Evolutionary conservation across 2,797 vertebrate genomes (phyloP), one percentile per base, ranked within the genome.

Genomic region (Chiroxiphia lanceolata): DNA sequence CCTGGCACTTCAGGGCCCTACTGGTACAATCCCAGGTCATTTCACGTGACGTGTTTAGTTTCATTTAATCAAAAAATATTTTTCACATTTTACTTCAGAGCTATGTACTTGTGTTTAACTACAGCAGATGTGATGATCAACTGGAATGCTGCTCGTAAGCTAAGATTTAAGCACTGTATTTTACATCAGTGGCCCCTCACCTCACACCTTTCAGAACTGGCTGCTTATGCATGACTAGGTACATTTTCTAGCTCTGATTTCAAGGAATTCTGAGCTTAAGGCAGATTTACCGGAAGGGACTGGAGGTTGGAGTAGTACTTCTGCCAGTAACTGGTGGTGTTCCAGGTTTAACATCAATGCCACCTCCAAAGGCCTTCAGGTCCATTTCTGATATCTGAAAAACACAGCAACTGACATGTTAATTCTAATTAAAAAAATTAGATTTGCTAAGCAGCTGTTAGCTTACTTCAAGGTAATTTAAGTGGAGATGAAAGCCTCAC

Each of bases 321-420:
- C 99, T 98, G 77, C 98, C 99, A 31, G 98, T 94, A 79, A 99
- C 97, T 34, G 99, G 99, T 48, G 99, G 99, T 15, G 99, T 99
- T 92, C 99, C 99, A 89, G 99, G 99, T 96, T 99, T 99, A 84
- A 99, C 98, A 94, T 99, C 99, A 98, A 99, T 99, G 82, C 98
- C 98, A 90, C 98, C 98, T 93, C 99, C 98, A 92, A 99, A 99
- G 59, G 99, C 98, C 96, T 99, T 99, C 80, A 99, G 96, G 92
- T 99, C 99, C 98, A 99, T 99, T 97, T 99, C 99, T 17, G 98
- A 98, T 98, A 99, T 99, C 99, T 99, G 98, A 90, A 95, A 96
- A 87, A 75, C 78, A 90, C 31, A 89, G 23, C n/a, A 86, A 60
- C 3, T 76, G 69, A 87, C 25, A 65, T 1, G 29, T 74, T 61